A percentile compares a stretch with the other conserved stretches of the same genome.
phyloP scores from a whole-genome alignment of 2,113 vertebrate genomes.

The Pithys albifrons region DNA sequence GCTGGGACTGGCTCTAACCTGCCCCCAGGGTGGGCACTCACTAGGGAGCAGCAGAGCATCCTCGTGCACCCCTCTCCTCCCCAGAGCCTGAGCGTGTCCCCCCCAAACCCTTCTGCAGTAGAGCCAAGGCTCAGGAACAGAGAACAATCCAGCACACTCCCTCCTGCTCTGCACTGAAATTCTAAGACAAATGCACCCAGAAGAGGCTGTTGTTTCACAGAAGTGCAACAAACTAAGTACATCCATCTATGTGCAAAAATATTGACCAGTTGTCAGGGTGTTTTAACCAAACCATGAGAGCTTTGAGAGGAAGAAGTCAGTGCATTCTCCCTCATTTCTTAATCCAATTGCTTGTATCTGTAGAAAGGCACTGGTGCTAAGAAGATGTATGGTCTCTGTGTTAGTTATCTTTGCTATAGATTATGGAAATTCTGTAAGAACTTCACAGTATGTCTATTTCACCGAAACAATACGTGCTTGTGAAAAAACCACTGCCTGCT shows the following conservation, averaged over 20 bases:
- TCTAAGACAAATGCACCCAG: neutral
- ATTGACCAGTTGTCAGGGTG: neutral
- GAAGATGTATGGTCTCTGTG: neutral
- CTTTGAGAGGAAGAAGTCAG: neutral
- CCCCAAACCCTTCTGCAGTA: neutral
- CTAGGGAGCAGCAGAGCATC: neutral
- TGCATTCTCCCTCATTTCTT: neutral
- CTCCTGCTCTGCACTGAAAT: neutral
- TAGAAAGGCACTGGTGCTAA: neutral
- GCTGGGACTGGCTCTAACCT: neutral
- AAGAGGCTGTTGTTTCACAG: neutral
- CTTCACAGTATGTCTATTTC: neutral
- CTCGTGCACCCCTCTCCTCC: fast-evolving
- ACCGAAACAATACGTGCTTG: neutral
- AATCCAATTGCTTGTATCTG: neutral
- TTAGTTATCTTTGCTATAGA: neutral
- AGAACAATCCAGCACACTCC: neutral
- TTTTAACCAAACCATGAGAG: neutral
- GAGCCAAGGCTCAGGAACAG: neutral
- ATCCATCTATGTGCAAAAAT: neutral
- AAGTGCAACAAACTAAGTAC: neutral
- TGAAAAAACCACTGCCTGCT: neutral
- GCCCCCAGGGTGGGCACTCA: neutral
- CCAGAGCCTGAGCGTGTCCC: fast-evolving
- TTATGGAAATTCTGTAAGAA: neutral